Evolutionary conservation across 2,797 vertebrate genomes (phyloP), one percentile per base, ranked within the genome.

Genomic region (Cuculus canorus): DNA sequence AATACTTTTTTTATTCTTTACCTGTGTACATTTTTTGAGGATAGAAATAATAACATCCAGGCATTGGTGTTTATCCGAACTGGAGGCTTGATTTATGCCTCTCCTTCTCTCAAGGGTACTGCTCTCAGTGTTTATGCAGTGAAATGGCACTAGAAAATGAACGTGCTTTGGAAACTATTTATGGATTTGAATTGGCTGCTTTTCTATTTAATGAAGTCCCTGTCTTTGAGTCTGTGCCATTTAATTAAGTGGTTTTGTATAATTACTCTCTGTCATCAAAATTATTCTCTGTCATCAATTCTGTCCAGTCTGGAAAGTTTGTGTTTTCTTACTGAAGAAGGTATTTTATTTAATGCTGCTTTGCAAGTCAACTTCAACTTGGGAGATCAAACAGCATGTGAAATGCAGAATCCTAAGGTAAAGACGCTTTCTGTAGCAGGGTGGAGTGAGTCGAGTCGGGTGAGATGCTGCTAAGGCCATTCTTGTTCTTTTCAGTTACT

Each of bases 261-360:
- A 86, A 97, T 97, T 97, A 92, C 81, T 93, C 35, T 89, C 91
- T 85, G 76, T 50, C 94, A 96, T 96, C 96, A 90, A 32, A 86
- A 97, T 97, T 97, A 92, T 81, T 94, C 35, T 89, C 91, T 85
- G 73, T 50, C 94, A 96, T 96, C 96, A 90, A 30, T 92, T 92
- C 88, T 88, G 52, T 47, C 93, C 85, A 63, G 92, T 72, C 63
- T 21, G 73, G 78, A 64, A 83, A 72, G 57, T 70, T 92, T 56
- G 33, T 75, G 56, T 77, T 84, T 33, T 33, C 70, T n/a, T 81
- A 60, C 77, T 64, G 59, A 48, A 94, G 54, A 45, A 73, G 87
- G 17, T 82, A 41, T 90, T 95, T 91, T 72, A 52, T 84, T 92
- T 89, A 39, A 39, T 65, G 17, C 63, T 50, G 88, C 17, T 88